Base-by-base conservation (phyloP, 2,888 invertebrate species). In the Adelognathus sp. region DNA sequence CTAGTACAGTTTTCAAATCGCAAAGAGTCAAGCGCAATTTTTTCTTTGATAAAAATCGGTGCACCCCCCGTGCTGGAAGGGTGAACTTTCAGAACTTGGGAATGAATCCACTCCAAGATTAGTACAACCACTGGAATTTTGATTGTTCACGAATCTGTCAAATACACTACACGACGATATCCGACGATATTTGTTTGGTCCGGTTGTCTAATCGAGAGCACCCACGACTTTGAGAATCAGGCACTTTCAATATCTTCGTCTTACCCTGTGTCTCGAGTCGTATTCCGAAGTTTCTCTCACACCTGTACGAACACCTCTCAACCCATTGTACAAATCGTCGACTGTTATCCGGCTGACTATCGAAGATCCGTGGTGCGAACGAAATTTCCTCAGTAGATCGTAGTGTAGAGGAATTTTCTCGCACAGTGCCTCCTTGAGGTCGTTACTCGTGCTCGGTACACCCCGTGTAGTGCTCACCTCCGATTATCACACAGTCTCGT, bases 371-470 rank as follows among this genome's bases (percentile, higher is more conserved):
- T 87, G 82, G 18, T 84, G 81, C 33, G 81, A 84, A 27, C 85
- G 87, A 50, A 90, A 86, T 60, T 87, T 86, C 46, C 90, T 79
- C 11, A 90, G 67, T 0, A 88, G 81, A 64, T 90, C 90, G 21
- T 90, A 84, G 18, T 90, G 86, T 7, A 88, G 46, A 0, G 89
- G 89, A 46, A 90, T 90, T 71, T 90, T 90, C 63, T 90, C 90
- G 63, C 86, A 85, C 0, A 90, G 72, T 0, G 87, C 90, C 71
- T 90, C 90, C 69, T 90, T 90, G 31, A 89, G 80, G 64, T 88
- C 82, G 21, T 72, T 83, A 33, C 87, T 88, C 1, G 85, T 85
- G 58, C 89, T 90, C 1, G 89, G 88, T 3, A 61, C 73, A 2
- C 88, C 89, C 36, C 86, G 83, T 14, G 88, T 87, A 54, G 78